These are phyloP conservation scores for Sus cebifrons DNA, from an alignment of 2,797 vertebrate genomes.

Conservation along the genomic window DNA sequence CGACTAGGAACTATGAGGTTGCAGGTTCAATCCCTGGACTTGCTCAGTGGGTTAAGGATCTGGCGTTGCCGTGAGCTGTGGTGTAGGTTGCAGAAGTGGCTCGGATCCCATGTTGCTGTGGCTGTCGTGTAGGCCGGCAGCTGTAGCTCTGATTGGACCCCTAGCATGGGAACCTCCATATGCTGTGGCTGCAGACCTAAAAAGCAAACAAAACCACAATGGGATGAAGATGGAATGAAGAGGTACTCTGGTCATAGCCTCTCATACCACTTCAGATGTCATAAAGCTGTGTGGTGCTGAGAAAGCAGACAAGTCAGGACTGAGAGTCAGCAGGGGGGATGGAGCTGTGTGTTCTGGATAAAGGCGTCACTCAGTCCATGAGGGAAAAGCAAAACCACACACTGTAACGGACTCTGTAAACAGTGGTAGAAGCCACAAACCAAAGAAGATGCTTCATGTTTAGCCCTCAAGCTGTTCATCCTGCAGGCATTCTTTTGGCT, in stretches of 20 bases:
- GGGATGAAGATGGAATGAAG: background rate
- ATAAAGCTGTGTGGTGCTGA: background rate
- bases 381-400: background rate
- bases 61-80: too few relatives aligned
- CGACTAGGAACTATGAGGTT: too few relatives aligned
- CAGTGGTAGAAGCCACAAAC: slow-evolving; percentile 44
- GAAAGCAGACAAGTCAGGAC: background rate
- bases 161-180: too few relatives aligned
- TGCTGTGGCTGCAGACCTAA: too few relatives aligned
- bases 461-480: background rate
- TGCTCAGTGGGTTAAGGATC: too few relatives aligned
- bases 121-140: too few relatives aligned
- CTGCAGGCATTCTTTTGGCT: background rate
- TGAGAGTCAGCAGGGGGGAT: background rate
- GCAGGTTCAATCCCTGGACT: too few relatives aligned
- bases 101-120: too few relatives aligned
- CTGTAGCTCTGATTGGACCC: too few relatives aligned
- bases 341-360: background rate
- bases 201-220: too few relatives aligned
- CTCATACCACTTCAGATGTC: background rate
- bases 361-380: background rate
- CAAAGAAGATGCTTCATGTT: background rate
- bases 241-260: background rate
- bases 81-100: too few relatives aligned
- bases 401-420: background rate